These are phyloP conservation scores for Myanophis thanlyinensis DNA, from an alignment of 2,113 vertebrate species.

Conservation along the genomic window DNA sequence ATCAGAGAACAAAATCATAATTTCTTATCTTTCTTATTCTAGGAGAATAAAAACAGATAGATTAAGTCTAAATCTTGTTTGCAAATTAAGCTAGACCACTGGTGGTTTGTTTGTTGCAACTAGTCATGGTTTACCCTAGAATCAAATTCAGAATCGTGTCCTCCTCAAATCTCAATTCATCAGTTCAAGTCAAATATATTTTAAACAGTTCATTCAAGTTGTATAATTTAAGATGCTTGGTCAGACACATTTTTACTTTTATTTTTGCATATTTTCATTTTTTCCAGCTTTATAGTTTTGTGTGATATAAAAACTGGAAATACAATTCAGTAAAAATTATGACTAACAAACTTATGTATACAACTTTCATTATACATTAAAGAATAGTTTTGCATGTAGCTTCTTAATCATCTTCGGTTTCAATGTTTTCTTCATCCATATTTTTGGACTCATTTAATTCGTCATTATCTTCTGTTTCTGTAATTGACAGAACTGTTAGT, in stretches of 20 bases:
- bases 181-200: background rate
- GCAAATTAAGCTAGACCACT: background rate
- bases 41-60: background rate
- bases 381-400: background rate
- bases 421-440: background rate
- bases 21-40: background rate
- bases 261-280: background rate
- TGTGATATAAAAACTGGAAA: background rate
- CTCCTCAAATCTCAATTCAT: background rate
- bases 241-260: background rate
- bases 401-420: slow-evolving; percentile 15
- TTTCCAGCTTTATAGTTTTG: background rate
- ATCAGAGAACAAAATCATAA: background rate
- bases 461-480: background rate
- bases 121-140: background rate
- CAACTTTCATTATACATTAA: background rate
- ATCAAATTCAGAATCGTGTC: background rate
- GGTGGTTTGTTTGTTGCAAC: background rate
- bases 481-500: background rate
- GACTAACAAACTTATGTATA: background rate
- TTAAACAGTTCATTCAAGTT: background rate
- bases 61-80: background rate
- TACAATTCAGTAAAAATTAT: background rate
- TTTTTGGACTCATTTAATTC: background rate
- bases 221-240: background rate